A percentile compares a stretch with the other conserved stretches of the same genome.
These are phyloP conservation scores for Conopomorpha cramerella DNA, from an alignment of 1,140 invertebrate genomes.

Conservation along the genomic window DNA sequence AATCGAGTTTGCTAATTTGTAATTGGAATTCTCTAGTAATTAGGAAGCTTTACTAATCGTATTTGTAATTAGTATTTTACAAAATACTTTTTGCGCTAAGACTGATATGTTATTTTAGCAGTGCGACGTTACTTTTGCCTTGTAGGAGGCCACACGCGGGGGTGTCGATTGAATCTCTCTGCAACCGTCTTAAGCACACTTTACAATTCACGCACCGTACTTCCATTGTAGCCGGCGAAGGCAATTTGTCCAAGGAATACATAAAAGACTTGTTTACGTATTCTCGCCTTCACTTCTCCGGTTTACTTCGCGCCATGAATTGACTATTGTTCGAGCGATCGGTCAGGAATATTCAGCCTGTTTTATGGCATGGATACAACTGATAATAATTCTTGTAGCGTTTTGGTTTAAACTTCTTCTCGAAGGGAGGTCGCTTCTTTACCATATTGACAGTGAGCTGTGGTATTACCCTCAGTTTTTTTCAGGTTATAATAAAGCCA, in stretches of 20 bases:
- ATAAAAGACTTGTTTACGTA: conserved; percentile 19
- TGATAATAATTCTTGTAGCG: not conserved
- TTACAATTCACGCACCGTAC: conserved; percentile 1
- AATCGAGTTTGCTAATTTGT: not conserved
- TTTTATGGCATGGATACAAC: not conserved
- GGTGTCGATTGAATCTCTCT: no score
- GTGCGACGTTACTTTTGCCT: no score
- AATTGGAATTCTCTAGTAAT: not conserved
- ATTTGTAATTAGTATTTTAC: not conserved
- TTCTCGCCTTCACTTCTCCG: conserved; percentile 10
- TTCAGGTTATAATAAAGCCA: no score
- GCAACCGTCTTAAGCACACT: not conserved
- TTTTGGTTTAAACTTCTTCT: no score
- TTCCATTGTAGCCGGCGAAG: conserved; percentile 26
- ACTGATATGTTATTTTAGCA: no score
- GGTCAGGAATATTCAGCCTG: not conserved
- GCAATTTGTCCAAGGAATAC: conserved; percentile 40
- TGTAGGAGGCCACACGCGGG: no score
- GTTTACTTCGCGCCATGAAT: conserved; percentile 6
- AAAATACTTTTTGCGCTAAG: not conserved
- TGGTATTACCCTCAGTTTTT: no score
- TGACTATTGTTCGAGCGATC: not conserved
- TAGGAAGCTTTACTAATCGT: not conserved
- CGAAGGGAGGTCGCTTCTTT: no score
- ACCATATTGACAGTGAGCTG: no score